phyloP scores from a whole-genome alignment of 1,140 invertebrate species.

The Orussus abietinus region DNA sequence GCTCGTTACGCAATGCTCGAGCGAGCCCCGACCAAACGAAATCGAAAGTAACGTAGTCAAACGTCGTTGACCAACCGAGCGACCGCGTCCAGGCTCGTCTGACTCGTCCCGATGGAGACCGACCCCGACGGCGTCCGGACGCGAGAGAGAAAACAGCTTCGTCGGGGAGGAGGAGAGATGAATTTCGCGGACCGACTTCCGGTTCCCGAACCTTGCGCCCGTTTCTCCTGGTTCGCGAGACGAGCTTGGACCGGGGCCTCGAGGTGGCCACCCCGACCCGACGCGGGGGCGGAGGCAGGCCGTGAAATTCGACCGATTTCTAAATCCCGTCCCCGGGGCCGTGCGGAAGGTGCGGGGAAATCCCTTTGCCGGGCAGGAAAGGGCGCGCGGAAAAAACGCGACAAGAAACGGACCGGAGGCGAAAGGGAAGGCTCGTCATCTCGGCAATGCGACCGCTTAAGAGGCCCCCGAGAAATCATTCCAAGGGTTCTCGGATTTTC shows the following conservation, averaged over 20 bases:
- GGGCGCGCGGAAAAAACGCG: background rate
- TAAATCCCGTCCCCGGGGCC: no score
- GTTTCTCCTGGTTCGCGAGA: no score
- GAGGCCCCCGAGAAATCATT: no score
- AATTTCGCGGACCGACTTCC: slow-evolving; percentile 15
- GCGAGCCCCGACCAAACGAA: slow-evolving; percentile 44
- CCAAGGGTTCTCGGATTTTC: slow-evolving; percentile 20
- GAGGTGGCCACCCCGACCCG: slow-evolving; percentile 19
- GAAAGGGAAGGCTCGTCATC: slow-evolving; percentile 23
- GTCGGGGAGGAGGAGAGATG: slow-evolving; percentile 8
- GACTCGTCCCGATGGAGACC: no score
- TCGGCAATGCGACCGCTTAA: slow-evolving; percentile 19
- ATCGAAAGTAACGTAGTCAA: slow-evolving; percentile 49
- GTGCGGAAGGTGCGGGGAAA: slow-evolving; percentile 27
- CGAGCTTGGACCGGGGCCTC: no score
- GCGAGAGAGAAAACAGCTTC: slow-evolving; percentile 25
- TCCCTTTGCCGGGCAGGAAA: slow-evolving; percentile 7
- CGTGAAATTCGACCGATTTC: slow-evolving; percentile 37
- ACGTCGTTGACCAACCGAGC: slow-evolving; percentile 36
- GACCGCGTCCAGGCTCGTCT: background rate
- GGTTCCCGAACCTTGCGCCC: slow-evolving; percentile 51
- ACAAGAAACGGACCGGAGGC: background rate
- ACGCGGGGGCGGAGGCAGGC: slow-evolving; percentile 19
- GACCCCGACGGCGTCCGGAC: slow-evolving; percentile 14
- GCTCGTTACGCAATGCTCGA: slow-evolving; percentile 27